These are phyloP conservation scores for Sycon ciliatum DNA, from an alignment of 37 sponge, comb jelly and placozoan species.

Conservation along the genomic window DNA sequence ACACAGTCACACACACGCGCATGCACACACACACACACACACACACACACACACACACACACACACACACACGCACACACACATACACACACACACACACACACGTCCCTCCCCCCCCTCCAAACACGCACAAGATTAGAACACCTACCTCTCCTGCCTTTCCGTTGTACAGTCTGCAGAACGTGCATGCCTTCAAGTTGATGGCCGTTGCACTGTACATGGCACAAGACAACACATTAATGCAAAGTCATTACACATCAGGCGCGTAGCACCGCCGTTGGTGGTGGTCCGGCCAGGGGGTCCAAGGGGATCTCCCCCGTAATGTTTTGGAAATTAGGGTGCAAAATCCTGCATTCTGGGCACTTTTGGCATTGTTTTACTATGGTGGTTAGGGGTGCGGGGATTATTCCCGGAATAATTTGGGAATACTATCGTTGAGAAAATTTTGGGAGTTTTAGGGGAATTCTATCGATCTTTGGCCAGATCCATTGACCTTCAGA, in stretches of 20 bases:
- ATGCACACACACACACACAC: background rate
- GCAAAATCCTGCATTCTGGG: no score
- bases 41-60: slow-evolving; percentile 5
- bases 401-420: no score
- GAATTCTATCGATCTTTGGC: no score
- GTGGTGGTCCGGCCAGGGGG: no score
- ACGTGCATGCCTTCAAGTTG: slow-evolving; percentile 97
- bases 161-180: slow-evolving; percentile 95
- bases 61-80: background rate
- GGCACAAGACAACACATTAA: background rate
- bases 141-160: slow-evolving; percentile 89
- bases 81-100: background rate
- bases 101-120: no score
- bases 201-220: slow-evolving; percentile 44
- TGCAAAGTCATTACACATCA: background rate
- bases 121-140: background rate
- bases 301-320: background rate
- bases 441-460: no score
- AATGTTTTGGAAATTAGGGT: no score
- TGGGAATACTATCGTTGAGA: no score
- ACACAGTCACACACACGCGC: background rate
- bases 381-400: no score
- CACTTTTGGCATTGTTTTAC: no score
- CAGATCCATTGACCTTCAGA: no score
- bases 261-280: no score